These are phyloP conservation scores for Hedya salicella DNA, from an alignment of 2,888 invertebrate genomes.

Conservation along the genomic window DNA sequence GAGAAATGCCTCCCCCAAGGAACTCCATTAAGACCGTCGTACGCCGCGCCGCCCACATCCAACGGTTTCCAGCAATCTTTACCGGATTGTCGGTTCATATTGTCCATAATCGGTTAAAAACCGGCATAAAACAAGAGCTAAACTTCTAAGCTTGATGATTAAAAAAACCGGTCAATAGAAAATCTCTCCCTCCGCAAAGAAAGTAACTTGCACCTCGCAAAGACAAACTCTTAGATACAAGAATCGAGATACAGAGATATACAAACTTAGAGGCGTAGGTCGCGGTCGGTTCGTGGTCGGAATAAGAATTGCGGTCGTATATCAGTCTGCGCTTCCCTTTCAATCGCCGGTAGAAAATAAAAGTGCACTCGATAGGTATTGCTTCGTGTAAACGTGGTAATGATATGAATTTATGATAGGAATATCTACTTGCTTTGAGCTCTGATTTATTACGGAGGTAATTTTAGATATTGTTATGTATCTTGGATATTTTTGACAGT, in stretches of 20 bases:
- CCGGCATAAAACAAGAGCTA: too few species aligned
- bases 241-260: conserved; percentile 5
- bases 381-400: conserved; percentile 13
- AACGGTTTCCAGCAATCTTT: too few species aligned
- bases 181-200: background rate
- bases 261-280: conserved; percentile 24
- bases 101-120: too few species aligned
- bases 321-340: conserved; percentile 43
- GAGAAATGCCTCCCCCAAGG: too few species aligned
- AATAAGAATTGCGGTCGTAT: conserved; percentile 35
- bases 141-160: too few species aligned
- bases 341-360: conserved; percentile 31
- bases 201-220: background rate
- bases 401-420: background rate
- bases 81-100: too few species aligned
- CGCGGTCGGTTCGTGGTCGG: conserved; percentile 25
- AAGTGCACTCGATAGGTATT: conserved; percentile 26
- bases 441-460: background rate
- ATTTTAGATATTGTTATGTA: background rate
- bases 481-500: too few species aligned
- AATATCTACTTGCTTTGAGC: background rate
- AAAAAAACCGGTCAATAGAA: too few species aligned
- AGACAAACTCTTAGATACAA: conserved; percentile 14
- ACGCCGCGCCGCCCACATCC: too few species aligned
- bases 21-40: too few species aligned